A percentile compares a stretch with the other conserved stretches of the same genome.
Conservation (phyloP, 2,888 invertebrate species). For the Pseudoips prasinana region DNA sequence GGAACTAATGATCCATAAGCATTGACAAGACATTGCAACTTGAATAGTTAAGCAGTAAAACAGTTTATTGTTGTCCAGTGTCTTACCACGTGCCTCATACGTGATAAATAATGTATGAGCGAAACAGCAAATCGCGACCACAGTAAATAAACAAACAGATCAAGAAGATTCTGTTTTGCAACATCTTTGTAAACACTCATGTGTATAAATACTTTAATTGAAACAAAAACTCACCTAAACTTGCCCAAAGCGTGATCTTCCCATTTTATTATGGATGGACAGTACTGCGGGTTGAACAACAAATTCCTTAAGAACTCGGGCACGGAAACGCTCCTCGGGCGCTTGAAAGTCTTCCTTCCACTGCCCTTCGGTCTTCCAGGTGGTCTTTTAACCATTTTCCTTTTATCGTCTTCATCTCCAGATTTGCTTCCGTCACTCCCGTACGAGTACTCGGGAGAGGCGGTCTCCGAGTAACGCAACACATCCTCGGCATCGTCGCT, state of each 20-base stretch:
- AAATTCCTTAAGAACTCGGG: conserved; percentile 95
- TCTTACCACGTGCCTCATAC: conserved; percentile 56
- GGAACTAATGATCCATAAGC: no score
- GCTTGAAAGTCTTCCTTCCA: conserved; percentile 68
- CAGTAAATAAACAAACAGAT: conserved; percentile 37
- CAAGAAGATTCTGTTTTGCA: conserved; percentile 48
- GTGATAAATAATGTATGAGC: conserved; percentile 62
- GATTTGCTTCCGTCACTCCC: conserved; percentile 72
- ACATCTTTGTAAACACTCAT: conserved; percentile 4
- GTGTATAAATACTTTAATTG: not conserved
- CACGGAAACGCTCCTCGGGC: conserved; percentile 79
- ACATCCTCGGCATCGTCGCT: conserved; percentile 71
- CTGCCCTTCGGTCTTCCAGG: conserved; percentile 81
- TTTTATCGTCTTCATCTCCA: conserved; percentile 72
- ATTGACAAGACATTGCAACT: conserved; percentile 32
- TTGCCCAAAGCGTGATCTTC: conserved; percentile 91
- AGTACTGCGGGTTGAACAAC: conserved; percentile 87
- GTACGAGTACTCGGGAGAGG: conserved; percentile 65
- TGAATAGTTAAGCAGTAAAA: conserved; percentile 51
- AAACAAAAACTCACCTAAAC: conserved; percentile 81
- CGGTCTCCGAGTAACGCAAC: conserved; percentile 61
- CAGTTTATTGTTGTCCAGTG: conserved; percentile 48
- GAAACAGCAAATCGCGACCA: conserved; percentile 37
- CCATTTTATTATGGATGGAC: conserved; percentile 93
- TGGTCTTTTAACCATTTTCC: conserved; percentile 72